Conservation (phyloP, 1,140 invertebrate species). For the Physella acuta region DNA sequence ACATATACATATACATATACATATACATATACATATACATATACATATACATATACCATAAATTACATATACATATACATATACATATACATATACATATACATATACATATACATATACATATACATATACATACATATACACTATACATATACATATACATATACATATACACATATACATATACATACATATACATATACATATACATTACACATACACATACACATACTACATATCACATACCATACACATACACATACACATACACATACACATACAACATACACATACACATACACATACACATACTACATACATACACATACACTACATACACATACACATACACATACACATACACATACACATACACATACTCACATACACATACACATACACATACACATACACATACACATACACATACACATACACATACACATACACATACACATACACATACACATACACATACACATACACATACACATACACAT, state of each 20-base stretch:
- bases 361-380: constrained; percentile 4
- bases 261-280: constrained; percentile 4
- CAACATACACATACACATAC: constrained; percentile 1
- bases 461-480: too few species aligned
- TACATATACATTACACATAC: not conserved
- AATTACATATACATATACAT: not conserved
- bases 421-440: constrained; percentile 1
- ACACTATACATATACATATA: not conserved
- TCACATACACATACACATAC: too few species aligned
- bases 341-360: constrained; percentile 1
- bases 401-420: constrained; percentile 4
- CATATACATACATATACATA: not conserved
- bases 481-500: too few species aligned
- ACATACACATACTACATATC: not conserved
- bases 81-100: constrained; percentile 5
- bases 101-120: constrained; percentile 5
- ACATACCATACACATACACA: constrained; percentile 1
- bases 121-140: constrained; percentile 5
- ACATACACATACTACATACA: too few species aligned
- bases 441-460: constrained; percentile 1
- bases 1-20: not conserved
- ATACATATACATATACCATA: not conserved
- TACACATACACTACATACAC: too few species aligned
- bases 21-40: not conserved
- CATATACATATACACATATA: not conserved